Evolutionary conservation across 2,113 vertebrate genomes (phyloP).

Genomic region (Megaleporinus macrocephalus): DNA sequence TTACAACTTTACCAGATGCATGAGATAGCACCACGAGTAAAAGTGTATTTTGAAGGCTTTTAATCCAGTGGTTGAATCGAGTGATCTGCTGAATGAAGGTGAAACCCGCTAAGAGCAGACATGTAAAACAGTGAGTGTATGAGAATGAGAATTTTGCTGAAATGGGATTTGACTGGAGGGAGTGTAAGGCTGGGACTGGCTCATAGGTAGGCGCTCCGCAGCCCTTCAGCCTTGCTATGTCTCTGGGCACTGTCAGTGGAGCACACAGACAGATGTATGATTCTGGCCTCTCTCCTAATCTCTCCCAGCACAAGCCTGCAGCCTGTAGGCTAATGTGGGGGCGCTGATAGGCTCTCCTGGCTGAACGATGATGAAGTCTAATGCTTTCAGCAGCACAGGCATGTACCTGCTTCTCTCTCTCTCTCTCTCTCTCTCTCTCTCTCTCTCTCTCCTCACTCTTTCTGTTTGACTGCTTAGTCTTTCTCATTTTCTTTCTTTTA

Average conservation of each 20-base stretch:
- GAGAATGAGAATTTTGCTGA: conserved; percentile 28
- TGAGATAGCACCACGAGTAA: no score
- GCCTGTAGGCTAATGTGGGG: conserved; percentile 62
- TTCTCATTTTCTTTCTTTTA: no score
- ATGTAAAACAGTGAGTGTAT: background rate
- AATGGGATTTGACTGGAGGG: conserved; percentile 17
- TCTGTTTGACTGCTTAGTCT: no score
- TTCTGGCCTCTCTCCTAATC: conserved; percentile 58
- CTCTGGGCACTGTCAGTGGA: conserved; percentile 33
- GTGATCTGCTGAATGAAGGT: no score
- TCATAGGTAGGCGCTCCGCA: background rate
- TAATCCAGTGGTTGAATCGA: no score
- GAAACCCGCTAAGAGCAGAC: background rate
- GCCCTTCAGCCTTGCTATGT: background rate
- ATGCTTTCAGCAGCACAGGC: conserved; percentile 67
- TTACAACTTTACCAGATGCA: no score
- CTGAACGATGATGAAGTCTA: conserved; percentile 65
- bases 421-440: conserved; percentile 57
- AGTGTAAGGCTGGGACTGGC: conserved; percentile 8
- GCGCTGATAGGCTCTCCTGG: conserved; percentile 61
- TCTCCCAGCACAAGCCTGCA: conserved; percentile 53
- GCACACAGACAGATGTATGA: conserved; percentile 42
- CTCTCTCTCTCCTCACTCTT: background rate
- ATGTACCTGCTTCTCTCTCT: conserved; percentile 58
- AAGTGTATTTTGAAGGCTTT: no score